Base-by-base conservation (phyloP, 2,797 vertebrate species). In the Sternarchorhynchus goeldii region DNA sequence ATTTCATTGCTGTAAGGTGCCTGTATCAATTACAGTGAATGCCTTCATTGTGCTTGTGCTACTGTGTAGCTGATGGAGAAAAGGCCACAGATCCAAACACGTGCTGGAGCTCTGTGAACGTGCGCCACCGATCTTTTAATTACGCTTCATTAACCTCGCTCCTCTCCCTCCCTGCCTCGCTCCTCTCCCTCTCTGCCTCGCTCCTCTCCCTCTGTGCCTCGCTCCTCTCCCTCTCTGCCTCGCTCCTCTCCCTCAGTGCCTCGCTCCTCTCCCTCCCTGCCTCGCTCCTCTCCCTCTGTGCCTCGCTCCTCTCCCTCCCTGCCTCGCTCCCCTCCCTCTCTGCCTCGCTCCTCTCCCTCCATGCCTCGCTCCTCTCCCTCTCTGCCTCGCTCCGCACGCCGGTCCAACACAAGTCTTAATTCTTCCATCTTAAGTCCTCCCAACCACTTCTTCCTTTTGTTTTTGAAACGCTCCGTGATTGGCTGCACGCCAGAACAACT, bases 401-500 rank as follows among this genome's bases (percentile, higher is more conserved):
- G 20, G 21, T 29, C 62, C 65, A 80, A 76, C 8, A 77, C 75
- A 78, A 50, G 76, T 71, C 57, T 89, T 83, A 10, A 75, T 66
- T 81, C 77, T 69, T 74, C 58, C 32, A 69, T 36, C 75, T 82
- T 79, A 50, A 63, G 66, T 57, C 81, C 79, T 50, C 62, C 70
- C 57, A 53, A 77, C 81, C 64, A 79, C 89, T 87, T 89, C 81
- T 65, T 73, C 75, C 83, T 31, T 89, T 87, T 84, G 80, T 84
- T 50, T 85, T 85, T 86, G 25, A 83, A 83, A 84, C 77, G 72
- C 82, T 75, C 81, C 80, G 77, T 75, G 76, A 72, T 86, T 89
- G 89, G 88, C 85, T 58, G 14, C 63, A 5, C 73, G 84, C 85
- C 87, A 91, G 82, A 56, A 62, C 82, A 86, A 81, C 80, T 85